A percentile compares a stretch with the other conserved stretches of the same genome.
phyloP scores from a whole-genome alignment of 2,113 vertebrate species.

The Pampusana beccarii region DNA sequence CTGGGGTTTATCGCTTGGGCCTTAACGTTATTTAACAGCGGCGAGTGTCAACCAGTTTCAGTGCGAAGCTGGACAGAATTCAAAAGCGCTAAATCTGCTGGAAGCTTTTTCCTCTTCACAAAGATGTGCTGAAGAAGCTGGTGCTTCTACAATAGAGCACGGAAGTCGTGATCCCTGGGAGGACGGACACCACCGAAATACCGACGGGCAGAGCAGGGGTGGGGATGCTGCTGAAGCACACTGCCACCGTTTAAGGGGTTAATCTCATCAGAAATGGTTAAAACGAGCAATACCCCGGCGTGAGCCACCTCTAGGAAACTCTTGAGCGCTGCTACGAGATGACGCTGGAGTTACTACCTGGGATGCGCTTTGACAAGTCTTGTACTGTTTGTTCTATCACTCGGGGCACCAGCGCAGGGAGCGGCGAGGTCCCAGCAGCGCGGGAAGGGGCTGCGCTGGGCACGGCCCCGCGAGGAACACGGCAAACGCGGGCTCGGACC shows the following conservation, averaged over 20 bases:
- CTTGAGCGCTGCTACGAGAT: not conserved
- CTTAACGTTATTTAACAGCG: conserved; percentile 6
- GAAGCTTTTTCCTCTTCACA: not conserved
- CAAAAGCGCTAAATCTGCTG: not conserved
- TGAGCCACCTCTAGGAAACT: not conserved
- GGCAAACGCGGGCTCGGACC: rapidly evolving
- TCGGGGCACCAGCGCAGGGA: not conserved
- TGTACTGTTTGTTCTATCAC: not conserved
- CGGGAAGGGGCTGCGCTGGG: not conserved
- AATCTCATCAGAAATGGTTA: not conserved
- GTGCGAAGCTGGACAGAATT: not conserved
- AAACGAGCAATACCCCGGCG: not conserved
- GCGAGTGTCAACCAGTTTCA: not conserved
- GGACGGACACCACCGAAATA: rapidly evolving
- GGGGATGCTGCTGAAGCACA: not conserved
- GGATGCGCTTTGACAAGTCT: not conserved
- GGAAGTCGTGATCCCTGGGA: rapidly evolving
- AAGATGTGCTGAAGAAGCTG: not conserved
- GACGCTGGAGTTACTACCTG: not conserved
- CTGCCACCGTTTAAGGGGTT: not conserved
- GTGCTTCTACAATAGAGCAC: not conserved
- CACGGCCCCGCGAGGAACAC: not conserved
- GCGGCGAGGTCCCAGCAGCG: not conserved
- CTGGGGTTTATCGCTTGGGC: conserved; percentile 24
- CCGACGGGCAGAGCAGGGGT: not conserved